Evolutionary conservation across 2,797 vertebrate species (phyloP).

Genomic region (Enteromius thamalakanensis): DNA sequence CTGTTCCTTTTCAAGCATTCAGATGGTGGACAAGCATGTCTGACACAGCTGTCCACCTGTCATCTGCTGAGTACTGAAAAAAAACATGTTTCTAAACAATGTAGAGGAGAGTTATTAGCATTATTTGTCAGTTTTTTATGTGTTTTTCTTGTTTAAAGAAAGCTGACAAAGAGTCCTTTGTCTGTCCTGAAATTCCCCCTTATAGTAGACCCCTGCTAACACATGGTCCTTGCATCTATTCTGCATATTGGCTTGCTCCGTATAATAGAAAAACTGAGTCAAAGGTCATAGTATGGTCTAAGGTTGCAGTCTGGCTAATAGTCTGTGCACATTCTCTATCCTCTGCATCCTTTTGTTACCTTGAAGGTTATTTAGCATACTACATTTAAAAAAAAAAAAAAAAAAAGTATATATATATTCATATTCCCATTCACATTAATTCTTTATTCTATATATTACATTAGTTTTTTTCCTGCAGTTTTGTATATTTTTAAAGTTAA

Average conservation of each 20-base stretch:
- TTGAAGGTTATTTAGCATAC: neutral
- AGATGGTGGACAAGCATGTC: neutral
- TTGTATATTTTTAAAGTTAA: neutral
- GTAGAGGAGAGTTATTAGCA: neutral
- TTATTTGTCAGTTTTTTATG: neutral
- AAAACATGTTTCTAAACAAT: neutral
- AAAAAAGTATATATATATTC: no score
- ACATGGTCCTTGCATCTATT: neutral
- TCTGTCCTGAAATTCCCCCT: neutral
- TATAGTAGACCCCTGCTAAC: neutral
- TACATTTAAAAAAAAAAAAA: no score
- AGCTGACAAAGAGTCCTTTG: neutral
- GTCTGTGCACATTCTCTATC: neutral
- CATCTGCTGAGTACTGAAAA: neutral
- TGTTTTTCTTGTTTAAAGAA: neutral
- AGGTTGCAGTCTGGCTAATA: neutral
- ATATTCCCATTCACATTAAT: no score
- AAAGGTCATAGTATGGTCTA: slow-evolving; percentile 12
- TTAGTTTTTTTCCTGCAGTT: neutral
- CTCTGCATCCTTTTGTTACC: neutral
- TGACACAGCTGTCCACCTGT: slow-evolving; percentile 20
- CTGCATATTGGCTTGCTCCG: neutral
- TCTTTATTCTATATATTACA: neutral
- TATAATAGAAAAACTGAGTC: neutral
- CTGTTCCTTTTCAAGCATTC: neutral